A percentile compares a stretch with the other conserved stretches of the same genome.
Conservation (phyloP, 1,140 invertebrate species). For the Coelopa frigida region DNA sequence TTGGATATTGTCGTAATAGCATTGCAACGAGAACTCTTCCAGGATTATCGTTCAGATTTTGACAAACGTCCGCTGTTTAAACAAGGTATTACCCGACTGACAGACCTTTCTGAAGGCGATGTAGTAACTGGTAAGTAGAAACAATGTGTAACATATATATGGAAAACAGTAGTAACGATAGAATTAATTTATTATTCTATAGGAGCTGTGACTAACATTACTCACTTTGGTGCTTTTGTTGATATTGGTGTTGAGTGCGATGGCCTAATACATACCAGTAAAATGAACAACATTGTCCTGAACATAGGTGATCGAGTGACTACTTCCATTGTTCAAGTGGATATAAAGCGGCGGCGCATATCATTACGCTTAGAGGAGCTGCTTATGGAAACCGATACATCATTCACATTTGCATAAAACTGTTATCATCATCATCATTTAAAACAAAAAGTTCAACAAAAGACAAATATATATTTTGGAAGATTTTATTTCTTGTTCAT, state of each 20-base stretch:
- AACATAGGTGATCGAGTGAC: constrained; percentile 65
- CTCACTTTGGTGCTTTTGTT: constrained; percentile 84
- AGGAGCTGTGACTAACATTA: constrained; percentile 72
- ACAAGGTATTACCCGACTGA: constrained; percentile 52
- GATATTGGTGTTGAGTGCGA: constrained; percentile 75
- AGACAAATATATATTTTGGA: constrained; percentile 16
- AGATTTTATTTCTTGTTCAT: too few relatives aligned
- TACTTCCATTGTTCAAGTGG: constrained; percentile 53
- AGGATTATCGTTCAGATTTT: constrained; percentile 60
- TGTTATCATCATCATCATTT: too few relatives aligned
- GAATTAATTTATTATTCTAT: neutral
- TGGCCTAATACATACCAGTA: constrained; percentile 66
- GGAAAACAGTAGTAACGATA: neutral
- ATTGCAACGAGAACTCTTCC: constrained; percentile 53
- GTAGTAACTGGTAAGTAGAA: constrained; percentile 44
- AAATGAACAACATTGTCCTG: constrained; percentile 53
- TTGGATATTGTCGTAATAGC: constrained; percentile 60
- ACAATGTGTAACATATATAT: neutral
- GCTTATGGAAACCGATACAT: constrained; percentile 31
- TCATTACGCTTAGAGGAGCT: constrained; percentile 43
- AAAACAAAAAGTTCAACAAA: constrained; percentile 21
- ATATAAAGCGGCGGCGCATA: constrained; percentile 48
- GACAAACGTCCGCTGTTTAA: constrained; percentile 60
- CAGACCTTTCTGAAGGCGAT: constrained; percentile 52
- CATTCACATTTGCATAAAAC: constrained; percentile 20